Evolutionary conservation across 1,140 invertebrate genomes (phyloP).

Genomic region (Muscidifurax raptorellus): DNA sequence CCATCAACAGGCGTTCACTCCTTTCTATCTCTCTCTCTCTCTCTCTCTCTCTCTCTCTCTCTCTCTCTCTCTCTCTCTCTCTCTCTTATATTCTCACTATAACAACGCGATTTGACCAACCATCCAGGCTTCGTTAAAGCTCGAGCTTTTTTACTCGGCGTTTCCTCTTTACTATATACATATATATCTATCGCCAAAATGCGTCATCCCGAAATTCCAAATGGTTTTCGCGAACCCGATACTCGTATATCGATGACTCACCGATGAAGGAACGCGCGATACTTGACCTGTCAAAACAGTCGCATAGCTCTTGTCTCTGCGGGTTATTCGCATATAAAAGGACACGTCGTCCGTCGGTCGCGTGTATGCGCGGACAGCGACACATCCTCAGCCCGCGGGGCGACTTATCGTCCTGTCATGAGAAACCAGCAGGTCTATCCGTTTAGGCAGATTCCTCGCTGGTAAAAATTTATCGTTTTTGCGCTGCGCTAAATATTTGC

Average conservation of each 20-base stretch:
- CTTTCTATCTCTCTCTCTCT: too few relatives aligned
- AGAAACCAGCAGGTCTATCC: not conserved
- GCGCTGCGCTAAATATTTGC: too few relatives aligned
- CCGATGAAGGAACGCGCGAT: not conserved
- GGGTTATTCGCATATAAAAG: too few relatives aligned
- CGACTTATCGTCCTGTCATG: not conserved
- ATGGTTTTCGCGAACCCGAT: not conserved
- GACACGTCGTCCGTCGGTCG: too few relatives aligned
- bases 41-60: too few relatives aligned
- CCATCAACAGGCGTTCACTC: conserved; percentile 38
- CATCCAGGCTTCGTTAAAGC: not conserved
- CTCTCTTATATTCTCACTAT: too few relatives aligned
- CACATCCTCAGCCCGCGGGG: not conserved
- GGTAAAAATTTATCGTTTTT: too few relatives aligned
- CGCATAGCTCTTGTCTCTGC: not conserved
- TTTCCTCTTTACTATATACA: too few relatives aligned
- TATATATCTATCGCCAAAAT: not conserved
- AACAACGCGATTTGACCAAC: not conserved
- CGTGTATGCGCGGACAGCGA: not conserved
- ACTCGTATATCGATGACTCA: conserved; percentile 2
- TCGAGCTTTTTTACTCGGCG: not conserved
- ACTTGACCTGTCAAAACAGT: conserved; percentile 12
- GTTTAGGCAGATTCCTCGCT: not conserved
- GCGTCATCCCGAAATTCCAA: not conserved
- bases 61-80: too few relatives aligned